Evolutionary conservation across 1,140 invertebrate genomes (phyloP).

Genomic region (Papilio machaon): DNA sequence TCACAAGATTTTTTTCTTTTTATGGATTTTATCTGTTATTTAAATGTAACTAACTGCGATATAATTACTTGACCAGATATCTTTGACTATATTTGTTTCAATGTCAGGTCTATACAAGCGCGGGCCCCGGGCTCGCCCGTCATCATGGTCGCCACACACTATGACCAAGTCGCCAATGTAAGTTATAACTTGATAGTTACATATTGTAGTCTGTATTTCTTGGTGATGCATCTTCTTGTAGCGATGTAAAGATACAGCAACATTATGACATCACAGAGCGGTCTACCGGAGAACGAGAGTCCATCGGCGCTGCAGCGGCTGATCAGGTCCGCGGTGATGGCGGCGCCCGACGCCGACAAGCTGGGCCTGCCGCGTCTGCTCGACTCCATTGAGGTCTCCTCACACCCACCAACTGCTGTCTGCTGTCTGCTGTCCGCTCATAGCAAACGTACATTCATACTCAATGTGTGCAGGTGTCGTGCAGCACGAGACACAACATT

Average conservation of each 20-base stretch:
- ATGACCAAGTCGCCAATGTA: conserved; percentile 92
- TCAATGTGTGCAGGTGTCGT: conserved; percentile 73
- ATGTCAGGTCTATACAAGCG: conserved; percentile 83
- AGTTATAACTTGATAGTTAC: conserved; percentile 58
- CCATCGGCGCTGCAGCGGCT: conserved; percentile 94
- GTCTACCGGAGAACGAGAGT: conserved; percentile 75
- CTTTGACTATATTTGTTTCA: not conserved
- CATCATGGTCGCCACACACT: conserved; percentile 97
- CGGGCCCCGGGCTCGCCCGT: conserved; percentile 96
- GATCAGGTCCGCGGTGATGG: conserved; percentile 95
- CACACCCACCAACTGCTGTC: no score
- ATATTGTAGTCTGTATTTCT: no score
- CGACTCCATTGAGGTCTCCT: conserved; percentile 93
- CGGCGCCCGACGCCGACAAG: conserved; percentile 97
- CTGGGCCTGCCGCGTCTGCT: conserved; percentile 96
- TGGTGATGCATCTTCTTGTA: not conserved
- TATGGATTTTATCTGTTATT: no score
- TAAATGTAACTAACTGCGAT: no score
- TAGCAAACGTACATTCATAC: not conserved
- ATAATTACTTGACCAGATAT: no score
- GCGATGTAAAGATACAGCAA: not conserved
- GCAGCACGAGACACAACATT: conserved; percentile 95
- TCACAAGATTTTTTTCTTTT: no score
- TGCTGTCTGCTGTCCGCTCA: not conserved
- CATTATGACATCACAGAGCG: conserved; percentile 47